Conservation (phyloP, 2,888 invertebrate genomes). For the Drosophila paramelanica region DNA sequence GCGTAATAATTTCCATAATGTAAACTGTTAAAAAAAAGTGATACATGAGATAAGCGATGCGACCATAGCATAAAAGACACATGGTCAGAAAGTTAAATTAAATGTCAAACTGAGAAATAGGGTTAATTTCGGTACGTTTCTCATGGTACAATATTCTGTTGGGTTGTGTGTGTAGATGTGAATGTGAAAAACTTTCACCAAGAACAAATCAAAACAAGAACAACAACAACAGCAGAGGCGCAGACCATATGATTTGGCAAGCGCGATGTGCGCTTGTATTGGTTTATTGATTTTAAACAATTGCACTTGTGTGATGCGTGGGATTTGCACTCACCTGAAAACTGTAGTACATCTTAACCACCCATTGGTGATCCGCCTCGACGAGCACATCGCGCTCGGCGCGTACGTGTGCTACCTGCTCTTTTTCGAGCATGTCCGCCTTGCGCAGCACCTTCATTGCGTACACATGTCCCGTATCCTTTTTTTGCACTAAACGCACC, state of each 20-base stretch:
- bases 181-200: constrained; percentile 71
- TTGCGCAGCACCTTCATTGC: constrained; percentile 99
- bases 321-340: constrained; percentile 87
- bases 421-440: constrained; percentile 99
- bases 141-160: constrained; percentile 13
- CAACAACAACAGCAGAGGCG: constrained; percentile 38
- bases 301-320: constrained; percentile 25
- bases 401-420: constrained; percentile 98
- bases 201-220: constrained; percentile 61
- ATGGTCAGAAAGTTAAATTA: background rate
- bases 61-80: background rate
- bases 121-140: constrained; percentile 7
- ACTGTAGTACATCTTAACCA: constrained; percentile 99
- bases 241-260: constrained; percentile 75
- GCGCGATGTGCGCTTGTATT: constrained; percentile 68
- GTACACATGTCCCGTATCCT: constrained; percentile 99
- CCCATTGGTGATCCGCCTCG: constrained; percentile 99
- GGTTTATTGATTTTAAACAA: constrained; percentile 74
- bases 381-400: constrained; percentile 99
- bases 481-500: constrained; percentile 99
- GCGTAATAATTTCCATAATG: constrained; percentile 3
- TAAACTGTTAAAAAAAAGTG: background rate
- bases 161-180: constrained; percentile 20
- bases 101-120: background rate
- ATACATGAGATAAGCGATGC: background rate